A percentile compares a stretch with the other conserved stretches of the same genome.
These are phyloP conservation scores for Porites australiensis DNA, from an alignment of 64 coral and sea anemone genomes.

Conservation along the genomic window DNA sequence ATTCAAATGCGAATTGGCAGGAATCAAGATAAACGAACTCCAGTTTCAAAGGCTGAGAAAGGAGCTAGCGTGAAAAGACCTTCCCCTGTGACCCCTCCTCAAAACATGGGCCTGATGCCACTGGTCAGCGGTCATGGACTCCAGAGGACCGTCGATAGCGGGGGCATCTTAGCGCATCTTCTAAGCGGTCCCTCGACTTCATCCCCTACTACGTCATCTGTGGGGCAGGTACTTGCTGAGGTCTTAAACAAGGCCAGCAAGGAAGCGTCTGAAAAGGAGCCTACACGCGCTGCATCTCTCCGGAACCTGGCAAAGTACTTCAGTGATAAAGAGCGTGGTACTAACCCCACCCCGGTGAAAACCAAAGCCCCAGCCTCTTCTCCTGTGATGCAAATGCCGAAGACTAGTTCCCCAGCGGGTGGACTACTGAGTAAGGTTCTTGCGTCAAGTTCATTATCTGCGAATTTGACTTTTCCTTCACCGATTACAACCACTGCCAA, in stretches of 20 bases:
- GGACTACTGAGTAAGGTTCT: constrained; percentile 85
- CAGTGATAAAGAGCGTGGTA: constrained; percentile 88
- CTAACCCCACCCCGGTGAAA: neutral
- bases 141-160: constrained; percentile 42
- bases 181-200: constrained; percentile 72
- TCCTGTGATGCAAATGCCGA: constrained; percentile 32
- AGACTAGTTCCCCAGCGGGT: constrained; percentile 29
- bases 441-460: constrained; percentile 66
- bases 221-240: constrained; percentile 82
- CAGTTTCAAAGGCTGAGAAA: neutral
- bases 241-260: constrained; percentile 87
- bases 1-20: constrained; percentile 49
- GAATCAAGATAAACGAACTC: neutral
- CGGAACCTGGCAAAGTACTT: constrained; percentile 85
- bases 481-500: constrained; percentile 85
- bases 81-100: constrained; percentile 10
- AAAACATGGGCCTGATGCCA: constrained; percentile 23
- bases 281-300: constrained; percentile 72
- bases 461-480: constrained; percentile 57
- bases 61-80: neutral
- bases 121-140: constrained; percentile 49
- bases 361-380: constrained; percentile 17
- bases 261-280: constrained; percentile 68
- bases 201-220: constrained; percentile 70
- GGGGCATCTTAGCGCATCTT: constrained; percentile 73